Evolutionary conservation across 2,113 vertebrate species (phyloP).

Genomic region (Phalacrocorax pelagicus): DNA sequence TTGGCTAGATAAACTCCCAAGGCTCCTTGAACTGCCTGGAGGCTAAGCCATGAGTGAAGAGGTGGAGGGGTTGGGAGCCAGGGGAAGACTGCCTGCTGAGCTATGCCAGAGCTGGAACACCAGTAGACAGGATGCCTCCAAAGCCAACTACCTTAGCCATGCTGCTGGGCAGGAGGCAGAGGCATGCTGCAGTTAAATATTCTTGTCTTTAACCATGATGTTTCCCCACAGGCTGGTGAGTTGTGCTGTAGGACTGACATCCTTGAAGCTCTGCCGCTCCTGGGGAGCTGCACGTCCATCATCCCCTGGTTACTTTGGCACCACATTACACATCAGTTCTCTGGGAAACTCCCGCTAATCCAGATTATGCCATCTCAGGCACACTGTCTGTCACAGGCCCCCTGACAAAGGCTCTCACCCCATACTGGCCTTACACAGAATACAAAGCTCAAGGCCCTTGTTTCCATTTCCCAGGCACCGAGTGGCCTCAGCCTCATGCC

Average conservation of each 20-base stretch:
- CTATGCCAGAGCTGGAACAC: not conserved
- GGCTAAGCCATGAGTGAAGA: not conserved
- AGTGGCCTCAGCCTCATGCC: not conserved
- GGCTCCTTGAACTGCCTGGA: not conserved
- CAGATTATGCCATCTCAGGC: not conserved
- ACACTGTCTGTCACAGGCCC: not conserved
- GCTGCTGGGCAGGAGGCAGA: not conserved
- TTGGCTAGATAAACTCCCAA: not conserved
- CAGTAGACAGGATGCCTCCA: fast-evolving
- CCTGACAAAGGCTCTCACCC: fast-evolving
- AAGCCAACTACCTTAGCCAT: not conserved
- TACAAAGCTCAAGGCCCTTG: not conserved
- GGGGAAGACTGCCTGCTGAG: not conserved
- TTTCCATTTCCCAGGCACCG: not conserved
- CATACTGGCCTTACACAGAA: not conserved
- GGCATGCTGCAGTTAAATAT: not conserved
- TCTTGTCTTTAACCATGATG: not conserved
- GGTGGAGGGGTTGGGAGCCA: not conserved
- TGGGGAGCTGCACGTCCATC: not conserved
- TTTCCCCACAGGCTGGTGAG: not conserved
- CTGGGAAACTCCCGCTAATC: not conserved
- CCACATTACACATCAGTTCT: not conserved
- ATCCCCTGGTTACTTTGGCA: not conserved
- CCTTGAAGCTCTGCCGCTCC: not conserved
- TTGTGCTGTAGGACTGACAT: not conserved